These are phyloP conservation scores for Arenicola marina DNA, from an alignment of 2,888 invertebrate genomes.

Conservation along the genomic window DNA sequence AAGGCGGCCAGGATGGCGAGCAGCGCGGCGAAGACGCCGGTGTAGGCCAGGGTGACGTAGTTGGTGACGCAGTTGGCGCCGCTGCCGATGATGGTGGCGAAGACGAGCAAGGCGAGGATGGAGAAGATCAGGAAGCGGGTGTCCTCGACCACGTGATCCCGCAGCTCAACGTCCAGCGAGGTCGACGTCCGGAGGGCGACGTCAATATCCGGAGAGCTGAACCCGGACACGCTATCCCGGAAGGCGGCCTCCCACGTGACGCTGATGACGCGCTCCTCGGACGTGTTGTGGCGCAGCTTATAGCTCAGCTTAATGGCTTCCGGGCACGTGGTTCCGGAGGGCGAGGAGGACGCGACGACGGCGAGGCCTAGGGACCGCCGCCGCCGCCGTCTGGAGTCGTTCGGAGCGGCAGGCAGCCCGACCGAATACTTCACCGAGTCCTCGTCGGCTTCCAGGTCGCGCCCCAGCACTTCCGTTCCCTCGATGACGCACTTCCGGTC, in stretches of 20 bases:
- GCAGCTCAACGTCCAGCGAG: constrained; percentile 39
- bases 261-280: constrained; percentile 10
- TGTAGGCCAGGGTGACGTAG: constrained; percentile 23
- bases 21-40: constrained; percentile 27
- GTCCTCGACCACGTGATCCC: constrained; percentile 30
- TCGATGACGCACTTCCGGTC: constrained; percentile 34
- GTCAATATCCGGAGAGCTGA: constrained; percentile 7
- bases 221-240: constrained; percentile 14
- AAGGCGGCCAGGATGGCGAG: constrained; percentile 25
- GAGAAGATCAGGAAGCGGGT: constrained; percentile 26
- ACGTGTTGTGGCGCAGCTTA: constrained; percentile 20
- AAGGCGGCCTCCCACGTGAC: constrained; percentile 27
- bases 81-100: constrained; percentile 28
- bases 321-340: neutral
- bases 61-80: constrained; percentile 22
- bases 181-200: constrained; percentile 34
- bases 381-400: no score
- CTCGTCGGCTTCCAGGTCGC: no score
- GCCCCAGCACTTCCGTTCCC: constrained; percentile 27
- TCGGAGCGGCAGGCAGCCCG: no score
- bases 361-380: no score
- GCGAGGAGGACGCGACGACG: neutral
- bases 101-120: constrained; percentile 31
- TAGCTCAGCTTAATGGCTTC: constrained; percentile 14
- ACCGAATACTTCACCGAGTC: no score